phyloP scores from a whole-genome alignment of 1,140 invertebrate species.

The Trichonephila inaurata region DNA sequence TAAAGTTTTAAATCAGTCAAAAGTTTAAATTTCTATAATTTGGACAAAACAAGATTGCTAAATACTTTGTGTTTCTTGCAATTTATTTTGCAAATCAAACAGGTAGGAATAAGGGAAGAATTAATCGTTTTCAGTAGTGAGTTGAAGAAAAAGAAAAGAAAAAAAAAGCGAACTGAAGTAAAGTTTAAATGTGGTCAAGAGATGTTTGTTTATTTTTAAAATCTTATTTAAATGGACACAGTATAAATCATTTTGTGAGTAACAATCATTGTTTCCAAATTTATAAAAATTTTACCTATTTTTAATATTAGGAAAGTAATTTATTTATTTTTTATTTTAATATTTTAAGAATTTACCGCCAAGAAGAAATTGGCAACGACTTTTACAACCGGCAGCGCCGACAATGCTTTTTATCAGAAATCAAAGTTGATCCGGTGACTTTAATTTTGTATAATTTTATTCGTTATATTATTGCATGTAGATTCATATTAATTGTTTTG shows the following conservation, averaged over 20 bases:
- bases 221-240: no score
- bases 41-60: no score
- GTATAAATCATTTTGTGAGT: no score
- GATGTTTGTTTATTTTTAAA: not conserved
- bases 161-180: constrained; percentile 48
- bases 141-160: not conserved
- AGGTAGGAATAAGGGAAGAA: no score
- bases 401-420: constrained; percentile 50
- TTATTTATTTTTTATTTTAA: constrained; percentile 36
- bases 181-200: not conserved
- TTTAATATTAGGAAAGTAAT: not conserved
- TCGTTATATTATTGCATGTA: constrained; percentile 39
- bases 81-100: no score
- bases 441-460: constrained; percentile 60
- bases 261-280: no score
- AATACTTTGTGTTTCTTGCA: no score
- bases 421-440: constrained; percentile 57
- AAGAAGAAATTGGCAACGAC: constrained; percentile 23
- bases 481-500: constrained; percentile 24
- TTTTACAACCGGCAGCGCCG: constrained; percentile 60
- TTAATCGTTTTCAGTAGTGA: no score
- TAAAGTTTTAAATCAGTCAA: no score
- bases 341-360: not conserved
- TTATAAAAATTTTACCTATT: not conserved
- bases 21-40: no score